Evolutionary conservation across 23 tunicate genomes (phyloP).

Genomic region (Oikopleura albicans): DNA sequence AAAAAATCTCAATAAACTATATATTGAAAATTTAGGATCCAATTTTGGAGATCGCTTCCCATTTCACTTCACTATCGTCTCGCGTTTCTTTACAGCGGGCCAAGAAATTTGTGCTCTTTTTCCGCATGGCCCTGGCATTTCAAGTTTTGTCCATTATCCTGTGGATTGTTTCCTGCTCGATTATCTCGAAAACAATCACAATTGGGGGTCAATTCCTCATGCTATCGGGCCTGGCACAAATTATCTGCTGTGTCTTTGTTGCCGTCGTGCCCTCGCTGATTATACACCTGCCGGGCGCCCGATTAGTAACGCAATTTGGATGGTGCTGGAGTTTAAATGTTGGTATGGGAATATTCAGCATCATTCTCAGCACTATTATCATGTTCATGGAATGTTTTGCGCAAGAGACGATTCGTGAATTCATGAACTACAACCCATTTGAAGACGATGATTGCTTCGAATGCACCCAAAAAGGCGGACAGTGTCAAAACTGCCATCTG

Average conservation of each 20-base stretch:
- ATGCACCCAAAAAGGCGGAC: neutral
- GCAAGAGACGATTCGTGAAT: neutral
- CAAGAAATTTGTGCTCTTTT: neutral
- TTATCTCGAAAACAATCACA: neutral
- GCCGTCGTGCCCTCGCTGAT: neutral
- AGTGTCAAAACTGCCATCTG: neutral
- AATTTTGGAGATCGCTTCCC: neutral
- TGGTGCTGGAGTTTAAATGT: neutral
- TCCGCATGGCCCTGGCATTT: neutral
- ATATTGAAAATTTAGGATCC: conserved; percentile 11
- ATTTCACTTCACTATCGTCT: neutral
- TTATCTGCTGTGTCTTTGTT: neutral
- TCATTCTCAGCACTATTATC: neutral
- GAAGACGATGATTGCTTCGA: conserved; percentile 10
- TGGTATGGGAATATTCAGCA: neutral
- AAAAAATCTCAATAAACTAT: too few species aligned
- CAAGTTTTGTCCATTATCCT: neutral
- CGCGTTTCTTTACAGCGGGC: neutral
- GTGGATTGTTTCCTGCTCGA: neutral
- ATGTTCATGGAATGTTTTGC: neutral
- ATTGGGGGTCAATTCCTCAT: neutral
- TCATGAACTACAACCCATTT: neutral
- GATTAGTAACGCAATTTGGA: conserved; percentile 1
- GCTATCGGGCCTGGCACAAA: neutral
- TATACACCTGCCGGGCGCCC: neutral